phyloP scores from a whole-genome alignment of 2,113 vertebrate genomes.

The Mustela lutreola region DNA sequence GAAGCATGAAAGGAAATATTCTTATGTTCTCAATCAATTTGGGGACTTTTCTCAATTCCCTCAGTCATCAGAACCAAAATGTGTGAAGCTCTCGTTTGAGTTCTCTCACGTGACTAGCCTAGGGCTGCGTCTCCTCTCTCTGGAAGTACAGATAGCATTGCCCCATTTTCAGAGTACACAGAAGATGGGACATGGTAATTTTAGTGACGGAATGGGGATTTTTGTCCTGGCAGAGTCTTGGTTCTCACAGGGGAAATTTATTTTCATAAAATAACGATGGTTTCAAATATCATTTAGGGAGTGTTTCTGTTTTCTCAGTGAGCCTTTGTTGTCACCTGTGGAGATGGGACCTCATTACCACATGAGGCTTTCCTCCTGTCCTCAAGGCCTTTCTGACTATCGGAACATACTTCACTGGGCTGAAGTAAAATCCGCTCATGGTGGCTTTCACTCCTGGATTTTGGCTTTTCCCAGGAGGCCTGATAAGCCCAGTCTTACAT shows the following conservation, averaged over 20 bases:
- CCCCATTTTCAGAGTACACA: not conserved
- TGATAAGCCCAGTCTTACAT: not conserved
- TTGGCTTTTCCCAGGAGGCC: not conserved
- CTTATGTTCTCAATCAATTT: not conserved
- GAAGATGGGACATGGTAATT: not conserved
- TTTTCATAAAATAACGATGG: constrained; percentile 21
- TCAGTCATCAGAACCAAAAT: not conserved
- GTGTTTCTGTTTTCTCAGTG: not conserved
- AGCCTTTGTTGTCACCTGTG: not conserved
- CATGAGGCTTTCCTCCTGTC: not conserved
- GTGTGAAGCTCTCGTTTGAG: not conserved
- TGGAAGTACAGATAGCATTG: not conserved
- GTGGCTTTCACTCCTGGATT: not conserved
- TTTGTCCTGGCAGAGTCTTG: not conserved
- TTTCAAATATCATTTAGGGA: not conserved
- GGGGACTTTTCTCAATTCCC: not conserved
- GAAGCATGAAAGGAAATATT: constrained; percentile 49
- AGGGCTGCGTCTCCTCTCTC: not conserved
- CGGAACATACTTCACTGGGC: not conserved
- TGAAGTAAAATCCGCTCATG: not conserved
- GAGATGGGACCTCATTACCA: not conserved
- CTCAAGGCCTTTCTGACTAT: not conserved
- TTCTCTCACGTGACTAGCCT: not conserved
- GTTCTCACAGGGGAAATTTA: not conserved
- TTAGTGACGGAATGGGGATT: not conserved